These are phyloP conservation scores for Horisme vitalbata DNA, from an alignment of 2,888 invertebrate species.

Conservation along the genomic window DNA sequence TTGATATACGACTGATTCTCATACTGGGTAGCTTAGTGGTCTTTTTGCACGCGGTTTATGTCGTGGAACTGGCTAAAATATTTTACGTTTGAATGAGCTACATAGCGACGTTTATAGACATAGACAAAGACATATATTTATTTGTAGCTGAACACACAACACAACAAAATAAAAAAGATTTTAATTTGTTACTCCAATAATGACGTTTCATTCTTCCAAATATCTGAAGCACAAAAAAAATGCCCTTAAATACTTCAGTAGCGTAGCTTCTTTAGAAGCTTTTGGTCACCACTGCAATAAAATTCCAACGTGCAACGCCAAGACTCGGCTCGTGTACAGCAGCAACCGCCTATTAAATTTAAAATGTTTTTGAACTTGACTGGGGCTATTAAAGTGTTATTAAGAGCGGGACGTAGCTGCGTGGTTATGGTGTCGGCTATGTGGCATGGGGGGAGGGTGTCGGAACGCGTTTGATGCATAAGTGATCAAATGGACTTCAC, in stretches of 20 bases:
- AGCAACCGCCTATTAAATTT: constrained; percentile 49
- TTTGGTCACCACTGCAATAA: too few relatives aligned
- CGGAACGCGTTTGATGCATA: constrained; percentile 75
- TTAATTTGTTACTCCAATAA: too few relatives aligned
- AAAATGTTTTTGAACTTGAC: constrained; percentile 58
- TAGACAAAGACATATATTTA: too few relatives aligned
- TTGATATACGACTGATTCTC: constrained; percentile 20
- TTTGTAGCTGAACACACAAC: too few relatives aligned
- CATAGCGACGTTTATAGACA: too few relatives aligned
- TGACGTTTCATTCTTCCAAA: too few relatives aligned
- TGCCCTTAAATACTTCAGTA: too few relatives aligned
- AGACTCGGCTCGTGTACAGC: constrained; percentile 35
- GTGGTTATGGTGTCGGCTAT: constrained; percentile 42
- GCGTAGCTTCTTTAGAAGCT: too few relatives aligned
- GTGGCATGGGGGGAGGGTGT: constrained; percentile 49
- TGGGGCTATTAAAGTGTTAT: constrained; percentile 57
- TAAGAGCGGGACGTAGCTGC: constrained; percentile 50
- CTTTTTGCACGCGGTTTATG: constrained; percentile 27
- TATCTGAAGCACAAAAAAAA: too few relatives aligned
- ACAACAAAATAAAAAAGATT: too few relatives aligned
- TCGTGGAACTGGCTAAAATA: constrained; percentile 17
- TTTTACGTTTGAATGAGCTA: constrained; percentile 8
- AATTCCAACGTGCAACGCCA: constrained; percentile 12
- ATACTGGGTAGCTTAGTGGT: constrained; percentile 12
- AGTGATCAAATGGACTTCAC: constrained; percentile 69